phyloP scores from a whole-genome alignment of 1,140 invertebrate species.

The Ostrea denselamellosa region DNA sequence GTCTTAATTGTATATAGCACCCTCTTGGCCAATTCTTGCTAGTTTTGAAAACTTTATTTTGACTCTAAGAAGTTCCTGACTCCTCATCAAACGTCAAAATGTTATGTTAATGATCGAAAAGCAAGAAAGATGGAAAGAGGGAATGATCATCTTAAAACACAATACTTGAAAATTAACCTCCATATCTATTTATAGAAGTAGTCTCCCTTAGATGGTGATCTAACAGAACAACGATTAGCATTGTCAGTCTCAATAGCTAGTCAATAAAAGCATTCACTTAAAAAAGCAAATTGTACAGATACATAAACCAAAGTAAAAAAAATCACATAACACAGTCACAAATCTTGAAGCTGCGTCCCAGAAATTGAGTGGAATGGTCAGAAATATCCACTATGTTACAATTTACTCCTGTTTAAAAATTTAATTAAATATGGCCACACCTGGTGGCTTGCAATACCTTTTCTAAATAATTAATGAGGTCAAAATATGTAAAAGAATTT shows the following conservation, averaged over 20 bases:
- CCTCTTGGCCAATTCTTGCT: conserved; percentile 14
- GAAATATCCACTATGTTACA: conserved; percentile 4
- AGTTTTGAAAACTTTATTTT: background rate
- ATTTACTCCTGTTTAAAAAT: conserved; percentile 4
- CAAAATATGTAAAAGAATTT: background rate
- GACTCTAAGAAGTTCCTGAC: background rate
- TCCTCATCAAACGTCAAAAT: background rate
- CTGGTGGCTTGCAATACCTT: background rate
- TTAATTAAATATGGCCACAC: conserved; percentile 6
- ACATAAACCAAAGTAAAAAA: conserved; percentile 16
- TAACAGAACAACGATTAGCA: conserved; percentile 10
- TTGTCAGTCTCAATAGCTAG: conserved; percentile 8
- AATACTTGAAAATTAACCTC: no score
- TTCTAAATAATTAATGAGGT: conserved; percentile 12
- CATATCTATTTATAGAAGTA: background rate
- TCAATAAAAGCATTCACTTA: conserved; percentile 25
- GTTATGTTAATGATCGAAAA: background rate
- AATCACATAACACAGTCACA: conserved; percentile 17
- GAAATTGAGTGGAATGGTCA: conserved; percentile 20
- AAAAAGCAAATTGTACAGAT: conserved; percentile 25
- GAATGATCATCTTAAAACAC: background rate
- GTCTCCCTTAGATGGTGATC: conserved; percentile 5
- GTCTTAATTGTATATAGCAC: background rate
- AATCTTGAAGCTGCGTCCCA: conserved; percentile 22
- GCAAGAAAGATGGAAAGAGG: background rate